Evolutionary conservation across 2,113 vertebrate genomes (phyloP), one percentile per base, ranked within the genome.

Genomic region (Daubentonia madagascariensis): DNA sequence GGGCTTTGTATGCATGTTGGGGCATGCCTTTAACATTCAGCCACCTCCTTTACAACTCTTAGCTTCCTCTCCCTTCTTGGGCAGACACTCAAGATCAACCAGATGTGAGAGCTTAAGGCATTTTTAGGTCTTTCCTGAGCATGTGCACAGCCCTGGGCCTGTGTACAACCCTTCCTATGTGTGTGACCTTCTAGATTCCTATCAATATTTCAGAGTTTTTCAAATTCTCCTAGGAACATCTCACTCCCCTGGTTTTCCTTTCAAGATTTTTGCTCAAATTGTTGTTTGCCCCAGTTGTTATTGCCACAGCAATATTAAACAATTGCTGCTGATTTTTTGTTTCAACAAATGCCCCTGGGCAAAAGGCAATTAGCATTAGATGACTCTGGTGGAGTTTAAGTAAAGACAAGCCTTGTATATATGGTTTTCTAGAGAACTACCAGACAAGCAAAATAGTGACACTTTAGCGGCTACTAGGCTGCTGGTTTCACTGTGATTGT

Each of bases 131-230:
- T 70, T 76, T n/a, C 40, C 28, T 23, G 35, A 67, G 35, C 18
- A 22, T 1, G 22, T 13, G 2, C 43, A n/a, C n/a, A n/a, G n/a
- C n/a, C n/a, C n/a, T n/a, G n/a, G n/a, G n/a, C n/a, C n/a, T n/a
- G n/a, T n/a, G n/a, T n/a, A 18, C 13, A 37, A 8, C 32, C 23
- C 8, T 72, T 13, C 11, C 2, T 1, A 11, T 30, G 1, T 28
- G 65, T 50, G 22, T 72, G n/a, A 5, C 30, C 11, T 13, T 73
- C 67, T 23, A 43, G 63, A 23, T n/a, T 50, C 25, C 9, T 25
- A 32, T 16, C 9, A 28, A 52, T 20, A 30, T 17, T 16, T 25
- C 22, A 20, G 20, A 54, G 6, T 6, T 73, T 81, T 37, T 50
- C 32, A 68, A 59, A 80, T 32, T 5, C 23, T 28, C 23, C 13